Evolutionary conservation across 2,888 invertebrate genomes (phyloP), one percentile per base, ranked within the genome.

Genomic region (Pecten maximus): DNA sequence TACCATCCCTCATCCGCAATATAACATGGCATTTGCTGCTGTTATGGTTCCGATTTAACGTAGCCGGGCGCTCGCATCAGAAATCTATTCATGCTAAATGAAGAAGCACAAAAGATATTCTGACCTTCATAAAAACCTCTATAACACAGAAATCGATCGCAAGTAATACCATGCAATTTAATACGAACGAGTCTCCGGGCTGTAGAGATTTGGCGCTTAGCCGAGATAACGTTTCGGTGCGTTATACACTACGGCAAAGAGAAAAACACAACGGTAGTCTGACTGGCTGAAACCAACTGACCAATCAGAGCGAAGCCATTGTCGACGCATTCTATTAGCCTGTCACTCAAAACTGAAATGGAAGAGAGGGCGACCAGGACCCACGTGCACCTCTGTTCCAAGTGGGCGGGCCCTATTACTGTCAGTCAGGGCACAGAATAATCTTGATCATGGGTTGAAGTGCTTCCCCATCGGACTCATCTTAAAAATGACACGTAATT

Each of bases 81-180:
- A 44, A 88, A 88, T 88, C 88, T 88, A 88, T 88, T 88, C 48
- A 44, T 44, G 88, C 88, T 88, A 88, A 48, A 88, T 88, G 88
- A 48, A 88, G 88, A 88, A 48, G 40, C 44, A 88, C 88, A 88
- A 88, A 88, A 88, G 88, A 88, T 88, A 44, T 88, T 48, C 48
- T 48, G 88, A 88, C 88, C 88, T 48, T 88, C 88, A 88, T 88
- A 88, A 88, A 88, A 88, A 48, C 88, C 88, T 28, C 44, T 88
- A 48, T 88, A 88, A 88, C 48, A 48, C 19, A 88, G 48, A 88
- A 88, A 88, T 88, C 88, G 88, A 88, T 88, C 40, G 40, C 88
- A 74, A 74, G 74, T 74, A 74, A 74, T 74, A 74, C 74, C 74
- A 74, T 23, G 74, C 74, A 74, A 74, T 74, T 74, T 74, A 74